These are phyloP conservation scores for Actinopyga echinites DNA, from an alignment of 53 echinoderm and acorn worm species.

Conservation along the genomic window DNA sequence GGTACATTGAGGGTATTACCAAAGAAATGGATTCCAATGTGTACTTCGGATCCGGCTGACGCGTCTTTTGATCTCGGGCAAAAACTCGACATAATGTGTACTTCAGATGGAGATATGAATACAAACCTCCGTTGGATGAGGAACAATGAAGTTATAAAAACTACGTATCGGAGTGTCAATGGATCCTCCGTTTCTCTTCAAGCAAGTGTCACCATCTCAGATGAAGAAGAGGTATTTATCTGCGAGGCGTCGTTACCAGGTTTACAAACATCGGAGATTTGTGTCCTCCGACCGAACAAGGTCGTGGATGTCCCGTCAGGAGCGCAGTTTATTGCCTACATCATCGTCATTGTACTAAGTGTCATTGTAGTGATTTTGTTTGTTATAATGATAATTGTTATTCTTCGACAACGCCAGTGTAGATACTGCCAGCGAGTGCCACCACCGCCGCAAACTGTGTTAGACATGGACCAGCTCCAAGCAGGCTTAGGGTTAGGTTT, in stretches of 20 bases:
- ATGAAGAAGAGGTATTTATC: conserved; percentile 34
- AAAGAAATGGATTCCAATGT: conserved; percentile 54
- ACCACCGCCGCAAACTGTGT: conserved; percentile 66
- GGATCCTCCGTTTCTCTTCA: conserved; percentile 20
- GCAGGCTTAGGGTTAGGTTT: neutral
- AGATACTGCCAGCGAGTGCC: conserved; percentile 58
- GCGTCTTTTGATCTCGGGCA: conserved; percentile 6
- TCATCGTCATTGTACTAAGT: conserved; percentile 75
- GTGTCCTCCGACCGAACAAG: conserved; percentile 53
- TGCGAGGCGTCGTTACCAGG: conserved; percentile 55
- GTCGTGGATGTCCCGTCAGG: neutral
- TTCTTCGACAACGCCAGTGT: conserved; percentile 78
- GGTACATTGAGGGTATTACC: conserved; percentile 59
- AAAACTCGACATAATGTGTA: conserved; percentile 40
- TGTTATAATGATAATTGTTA: conserved; percentile 66
- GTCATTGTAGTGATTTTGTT: conserved; percentile 81
- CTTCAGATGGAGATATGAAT: conserved; percentile 38
- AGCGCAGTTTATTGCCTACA: conserved; percentile 19
- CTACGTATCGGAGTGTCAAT: conserved; percentile 1
- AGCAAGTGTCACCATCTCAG: conserved; percentile 14
- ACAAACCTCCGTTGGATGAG: conserved; percentile 63
- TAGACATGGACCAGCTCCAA: conserved; percentile 54
- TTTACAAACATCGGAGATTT: conserved; percentile 15
- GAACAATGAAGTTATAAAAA: conserved; percentile 45
- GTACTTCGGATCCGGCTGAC: conserved; percentile 13